Evolutionary conservation across 2,888 invertebrate genomes (phyloP).

Genomic region (Thymelicus acteon): DNA sequence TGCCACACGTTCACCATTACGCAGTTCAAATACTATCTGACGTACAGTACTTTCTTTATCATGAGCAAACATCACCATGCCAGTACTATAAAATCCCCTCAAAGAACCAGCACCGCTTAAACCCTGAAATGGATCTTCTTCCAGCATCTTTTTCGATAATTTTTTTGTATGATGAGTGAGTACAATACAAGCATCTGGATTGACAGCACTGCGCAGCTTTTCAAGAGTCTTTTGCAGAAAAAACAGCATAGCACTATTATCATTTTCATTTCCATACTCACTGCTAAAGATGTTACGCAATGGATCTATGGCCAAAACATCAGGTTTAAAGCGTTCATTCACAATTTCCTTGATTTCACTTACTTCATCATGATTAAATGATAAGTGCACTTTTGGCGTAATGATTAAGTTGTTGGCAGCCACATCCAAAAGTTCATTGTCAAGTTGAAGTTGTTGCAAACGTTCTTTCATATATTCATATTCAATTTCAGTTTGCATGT

Average conservation of each 20-base stretch:
- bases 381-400: neutral
- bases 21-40: constrained; percentile 8
- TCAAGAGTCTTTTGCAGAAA: constrained; percentile 2
- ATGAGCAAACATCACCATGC: constrained; percentile 9
- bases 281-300: neutral
- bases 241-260: constrained; percentile 1
- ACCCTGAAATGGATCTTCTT: constrained; percentile 7
- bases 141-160: constrained; percentile 2
- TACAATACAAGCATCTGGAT: neutral
- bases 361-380: neutral
- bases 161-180: constrained; percentile 5
- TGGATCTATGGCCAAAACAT: neutral
- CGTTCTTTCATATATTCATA: too few species aligned
- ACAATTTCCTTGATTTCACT: neutral
- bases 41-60: neutral
- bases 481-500: constrained; percentile 4
- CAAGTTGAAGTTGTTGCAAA: constrained; percentile 8
- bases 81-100: constrained; percentile 1
- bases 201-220: neutral
- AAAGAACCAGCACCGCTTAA: constrained; percentile 2
- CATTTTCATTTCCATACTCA: constrained; percentile 6
- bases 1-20: constrained; percentile 12
- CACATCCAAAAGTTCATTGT: constrained; percentile 1
- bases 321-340: neutral
- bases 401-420: constrained; percentile 7